Evolutionary conservation across 1,140 invertebrate genomes (phyloP), one percentile per base, ranked within the genome.

Genomic region (Listronotus oregonensis): DNA sequence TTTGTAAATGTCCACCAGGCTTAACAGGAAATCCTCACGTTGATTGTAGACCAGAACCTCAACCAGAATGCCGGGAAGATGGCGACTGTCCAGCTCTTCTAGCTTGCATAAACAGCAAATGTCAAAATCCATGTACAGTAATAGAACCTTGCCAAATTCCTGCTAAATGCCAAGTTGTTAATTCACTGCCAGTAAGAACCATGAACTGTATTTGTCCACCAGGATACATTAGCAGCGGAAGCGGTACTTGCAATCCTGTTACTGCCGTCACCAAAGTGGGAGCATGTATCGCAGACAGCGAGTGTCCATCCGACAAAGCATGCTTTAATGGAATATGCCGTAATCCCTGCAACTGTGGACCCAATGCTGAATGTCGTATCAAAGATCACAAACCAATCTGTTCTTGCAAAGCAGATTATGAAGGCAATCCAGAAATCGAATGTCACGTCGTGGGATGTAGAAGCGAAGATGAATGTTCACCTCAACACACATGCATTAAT

Each of bases 131-230:
- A 3, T 97, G 94, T 69, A 77, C 82, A 7, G 82, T 85, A 0
- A 80, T 95, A 27, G 85, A 90, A 67, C 94, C 94, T 0, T 97
- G 94, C 74, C 83, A 85, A 17, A 83, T 85, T 58, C 92, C 92
- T 42, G 87, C 93, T 0, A 84, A 86, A 43, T 96, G 94, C 76
- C 84, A 89, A 78, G 92, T 95, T 0, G 84, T 91, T 17, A 85
- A 90, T 10, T 90, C 92, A 1, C 77, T 88, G 15, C 93, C 94
- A 0, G 88, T 95, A 1, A 83, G 92, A 46, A 94, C 93, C 0
- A 93, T 96, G 91, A 84, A 93, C 10, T 96, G 94, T 72, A 85
- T 90, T 0, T 96, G 94, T 73, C 92, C 93, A 15, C 88, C 88
- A 62, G 92, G 93, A n/a, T 95, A 93, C 70, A 86, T 93, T 0